Percentiles rank a stretch among this genome's conserved stretches.
phyloP scores from a whole-genome alignment of 2,888 invertebrate genomes.

The Coelopa pilipes region DNA sequence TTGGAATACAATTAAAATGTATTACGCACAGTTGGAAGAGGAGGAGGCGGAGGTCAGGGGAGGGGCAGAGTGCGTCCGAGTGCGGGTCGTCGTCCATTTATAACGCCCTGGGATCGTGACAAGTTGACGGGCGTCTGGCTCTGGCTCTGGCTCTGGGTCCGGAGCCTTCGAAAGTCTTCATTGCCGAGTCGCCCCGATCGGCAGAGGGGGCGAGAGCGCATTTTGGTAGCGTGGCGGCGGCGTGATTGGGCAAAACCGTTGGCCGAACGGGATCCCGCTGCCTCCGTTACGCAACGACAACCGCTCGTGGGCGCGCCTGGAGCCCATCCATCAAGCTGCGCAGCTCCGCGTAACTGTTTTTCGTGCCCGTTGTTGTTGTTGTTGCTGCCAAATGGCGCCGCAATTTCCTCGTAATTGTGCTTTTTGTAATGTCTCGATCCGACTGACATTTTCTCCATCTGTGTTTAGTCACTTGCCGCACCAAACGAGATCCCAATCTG shows the following conservation, averaged over 20 bases:
- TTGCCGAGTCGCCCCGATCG: not conserved
- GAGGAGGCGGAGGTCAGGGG: not conserved
- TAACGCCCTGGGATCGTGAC: constrained; percentile 23
- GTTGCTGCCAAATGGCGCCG: constrained; percentile 42
- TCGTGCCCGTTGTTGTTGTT: too few relatives aligned
- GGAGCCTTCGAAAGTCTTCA: not conserved
- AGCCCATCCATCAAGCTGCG: constrained; percentile 32
- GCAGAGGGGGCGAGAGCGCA: not conserved
- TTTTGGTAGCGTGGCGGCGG: too few relatives aligned
- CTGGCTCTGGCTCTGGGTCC: too few relatives aligned
- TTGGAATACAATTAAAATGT: constrained; percentile 63
- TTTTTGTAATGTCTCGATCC: constrained; percentile 43
- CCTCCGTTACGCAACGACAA: constrained; percentile 27
- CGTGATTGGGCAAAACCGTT: not conserved
- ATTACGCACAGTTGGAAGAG: constrained; percentile 45
- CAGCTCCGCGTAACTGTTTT: constrained; percentile 18
- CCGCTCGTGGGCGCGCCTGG: constrained; percentile 13
- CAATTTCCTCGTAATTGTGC: constrained; percentile 27
- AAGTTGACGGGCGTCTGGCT: constrained; percentile 29
- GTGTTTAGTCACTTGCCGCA: constrained; percentile 51
- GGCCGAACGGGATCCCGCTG: constrained; percentile 11
- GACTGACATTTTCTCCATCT: constrained; percentile 54
- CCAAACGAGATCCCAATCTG: not conserved
- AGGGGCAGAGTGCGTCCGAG: not conserved
- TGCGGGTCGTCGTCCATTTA: constrained; percentile 12